Base-by-base conservation (phyloP, 1,140 invertebrate species). In the Aricia agestis region DNA sequence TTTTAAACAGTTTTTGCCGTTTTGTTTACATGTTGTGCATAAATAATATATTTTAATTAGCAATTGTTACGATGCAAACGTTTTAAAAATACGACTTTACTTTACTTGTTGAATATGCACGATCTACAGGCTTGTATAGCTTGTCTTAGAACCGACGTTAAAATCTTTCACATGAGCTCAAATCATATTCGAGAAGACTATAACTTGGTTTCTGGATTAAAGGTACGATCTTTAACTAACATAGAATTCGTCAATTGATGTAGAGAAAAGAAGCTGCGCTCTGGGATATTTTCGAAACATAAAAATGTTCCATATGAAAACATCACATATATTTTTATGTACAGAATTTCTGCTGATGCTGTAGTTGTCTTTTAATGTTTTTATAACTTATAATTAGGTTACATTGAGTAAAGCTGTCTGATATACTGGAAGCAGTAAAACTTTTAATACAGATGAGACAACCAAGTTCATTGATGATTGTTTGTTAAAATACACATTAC, bases 61-160 rank as follows among this genome's bases (percentile, higher is more conserved):
- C 1, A 52, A 11, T 52, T 52, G 11, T 13, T 15, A 52, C 45
- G 13, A 15, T 52, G 10, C 10, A 13, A 52, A 52, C 3, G 13
- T 52, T 52, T 52, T 52, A 52, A 10, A 13, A 11, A 15, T 10
- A 52, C 45, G 0, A 52, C 3, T 13, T 13, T 13, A 11, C 3
- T 52, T 52, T 13, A 52, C 9, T 11, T 9, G 9, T 1, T 32
- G 68, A 76, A 72, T 76, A 89, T 89, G 86, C 77, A 79, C 59
- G 78, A 82, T 69, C 66, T 90, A 65, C 85, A 87, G 70, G 85
- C 82, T n/a, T 90, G 88, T 76, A 71, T 73, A 15, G 81, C 85
- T 63, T 90, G 88, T 74, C 80, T 90, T 36, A 84, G 78, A 73
- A 84, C 79, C 57, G 73, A 82, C 71, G 75, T 81, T 11, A 87